phyloP scores from a whole-genome alignment of 2,113 vertebrate genomes.

The Anthoscopus minutus region DNA sequence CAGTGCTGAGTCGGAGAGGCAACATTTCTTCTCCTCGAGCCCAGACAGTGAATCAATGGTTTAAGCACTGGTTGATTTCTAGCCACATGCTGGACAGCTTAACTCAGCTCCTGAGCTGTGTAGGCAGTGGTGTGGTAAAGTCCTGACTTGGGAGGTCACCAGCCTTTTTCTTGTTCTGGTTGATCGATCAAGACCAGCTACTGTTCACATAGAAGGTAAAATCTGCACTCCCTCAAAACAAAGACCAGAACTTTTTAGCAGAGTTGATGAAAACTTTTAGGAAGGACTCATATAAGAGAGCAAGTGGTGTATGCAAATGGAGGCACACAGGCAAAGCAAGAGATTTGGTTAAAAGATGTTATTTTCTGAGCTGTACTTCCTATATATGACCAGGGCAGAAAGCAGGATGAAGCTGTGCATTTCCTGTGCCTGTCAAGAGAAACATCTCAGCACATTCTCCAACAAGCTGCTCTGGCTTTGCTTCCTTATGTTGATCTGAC shows the following conservation, averaged over 20 bases:
- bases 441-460: neutral
- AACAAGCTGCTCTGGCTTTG: neutral
- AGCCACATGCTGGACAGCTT: neutral
- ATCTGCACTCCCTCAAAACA: neutral
- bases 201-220: neutral
- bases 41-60: neutral
- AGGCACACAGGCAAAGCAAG: neutral
- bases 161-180: neutral
- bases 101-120: neutral
- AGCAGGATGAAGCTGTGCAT: neutral
- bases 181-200: rapidly evolving
- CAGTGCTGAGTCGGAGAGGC: neutral
- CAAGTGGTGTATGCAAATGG: rapidly evolving
- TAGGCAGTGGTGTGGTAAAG: neutral
- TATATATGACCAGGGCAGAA: neutral
- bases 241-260: neutral
- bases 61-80: neutral
- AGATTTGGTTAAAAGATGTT: neutral
- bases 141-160: neutral
- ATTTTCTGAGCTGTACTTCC: neutral
- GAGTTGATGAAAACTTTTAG: neutral
- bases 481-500: neutral
- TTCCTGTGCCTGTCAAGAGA: neutral
- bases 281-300: neutral
- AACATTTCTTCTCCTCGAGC: neutral